Evolutionary conservation across 2,797 vertebrate species (phyloP).

Genomic region (Cirrhinus mrigala): DNA sequence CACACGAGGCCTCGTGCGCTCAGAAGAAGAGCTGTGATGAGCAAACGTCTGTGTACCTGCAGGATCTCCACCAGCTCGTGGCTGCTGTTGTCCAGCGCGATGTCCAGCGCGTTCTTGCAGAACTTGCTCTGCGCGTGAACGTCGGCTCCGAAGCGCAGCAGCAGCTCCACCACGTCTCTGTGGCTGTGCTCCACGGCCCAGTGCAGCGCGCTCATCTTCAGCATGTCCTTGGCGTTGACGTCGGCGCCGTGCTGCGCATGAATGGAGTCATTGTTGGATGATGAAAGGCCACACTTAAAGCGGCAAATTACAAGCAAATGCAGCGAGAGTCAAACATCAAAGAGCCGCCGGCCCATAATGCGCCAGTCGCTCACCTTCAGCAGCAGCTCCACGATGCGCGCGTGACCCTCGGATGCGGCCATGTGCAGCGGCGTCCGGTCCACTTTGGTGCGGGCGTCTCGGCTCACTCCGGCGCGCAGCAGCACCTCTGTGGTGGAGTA

Average conservation of each 20-base stretch:
- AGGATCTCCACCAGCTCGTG: slow-evolving; percentile 87
- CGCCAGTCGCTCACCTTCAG: slow-evolving; percentile 78
- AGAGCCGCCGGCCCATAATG: slow-evolving; percentile 4
- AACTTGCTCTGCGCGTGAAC: slow-evolving; percentile 90
- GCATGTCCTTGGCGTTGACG: slow-evolving; percentile 90
- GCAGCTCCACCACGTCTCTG: slow-evolving; percentile 85
- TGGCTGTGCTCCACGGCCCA: slow-evolving; percentile 89
- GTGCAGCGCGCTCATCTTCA: slow-evolving; percentile 90
- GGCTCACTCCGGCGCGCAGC: slow-evolving; percentile 86
- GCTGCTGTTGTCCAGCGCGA: slow-evolving; percentile 86
- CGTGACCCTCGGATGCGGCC: slow-evolving; percentile 88
- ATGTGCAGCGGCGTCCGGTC: slow-evolving; percentile 88
- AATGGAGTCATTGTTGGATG: slow-evolving; percentile 59
- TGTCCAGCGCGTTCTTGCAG: slow-evolving; percentile 88
- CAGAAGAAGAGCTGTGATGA: too few species aligned
- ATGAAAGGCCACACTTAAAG: slow-evolving; percentile 64
- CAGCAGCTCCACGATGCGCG: slow-evolving; percentile 87
- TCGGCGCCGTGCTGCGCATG: slow-evolving; percentile 85
- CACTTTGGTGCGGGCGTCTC: slow-evolving; percentile 90
- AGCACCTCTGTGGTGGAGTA: slow-evolving; percentile 90
- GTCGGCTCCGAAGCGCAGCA: slow-evolving; percentile 87
- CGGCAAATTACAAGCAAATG: slow-evolving; percentile 55
- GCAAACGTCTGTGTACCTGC: slow-evolving; percentile 74
- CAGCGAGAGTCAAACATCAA: slow-evolving; percentile 50
- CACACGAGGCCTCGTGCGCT: too few species aligned